Evolutionary conservation across 2,888 invertebrate genomes (phyloP), one percentile per base, ranked within the genome.

Genomic region (Prionchulus punctatus): DNA sequence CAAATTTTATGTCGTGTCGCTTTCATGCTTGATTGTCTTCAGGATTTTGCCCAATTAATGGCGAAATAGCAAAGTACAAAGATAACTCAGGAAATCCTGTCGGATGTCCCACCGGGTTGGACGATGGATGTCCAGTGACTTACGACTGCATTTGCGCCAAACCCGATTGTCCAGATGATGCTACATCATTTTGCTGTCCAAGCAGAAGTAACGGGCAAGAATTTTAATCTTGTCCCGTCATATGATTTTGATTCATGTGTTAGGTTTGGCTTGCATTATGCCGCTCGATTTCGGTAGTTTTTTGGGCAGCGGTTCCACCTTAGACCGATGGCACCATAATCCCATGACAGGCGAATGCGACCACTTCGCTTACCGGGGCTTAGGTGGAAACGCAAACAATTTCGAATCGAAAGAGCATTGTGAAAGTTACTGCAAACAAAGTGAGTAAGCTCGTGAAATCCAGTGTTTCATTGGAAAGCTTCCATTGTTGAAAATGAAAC

Each of bases 141-240:
- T 68, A 68, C 57, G 68, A 68, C 54, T 68, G 68, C 56, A 66
- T 68, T 54, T 68, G 68, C 58, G 66, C 66, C 57, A 62, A 62
- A 23, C 67, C 68, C 50, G 67, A 67, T 56, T 69, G 68, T 58
- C 66, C 67, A 4, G 67, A 66, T 49, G 66, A 65, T 60, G 66
- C 68, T n/a, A 67, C 66, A 60, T 65, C 64, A 48, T 68, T 68
- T 61, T 68, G 68, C 57, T 68, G 68, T 61, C 68, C 68, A 1
- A 65, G 65, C n/a, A 57, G 68, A 57, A 66, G 66, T 67, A 26
- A 23, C 55, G 12, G 36, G 7, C 36, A 7, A 7, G 7, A 36
- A 7, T 12, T 7, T 36, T 18, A 12, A 36, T 36, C 12, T 36
- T 7, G 7, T 18, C 36, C 7, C 7, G 36, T 36, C 18, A 18